Conservation (phyloP, 1,140 invertebrate species). For the Drosophila tani region DNA sequence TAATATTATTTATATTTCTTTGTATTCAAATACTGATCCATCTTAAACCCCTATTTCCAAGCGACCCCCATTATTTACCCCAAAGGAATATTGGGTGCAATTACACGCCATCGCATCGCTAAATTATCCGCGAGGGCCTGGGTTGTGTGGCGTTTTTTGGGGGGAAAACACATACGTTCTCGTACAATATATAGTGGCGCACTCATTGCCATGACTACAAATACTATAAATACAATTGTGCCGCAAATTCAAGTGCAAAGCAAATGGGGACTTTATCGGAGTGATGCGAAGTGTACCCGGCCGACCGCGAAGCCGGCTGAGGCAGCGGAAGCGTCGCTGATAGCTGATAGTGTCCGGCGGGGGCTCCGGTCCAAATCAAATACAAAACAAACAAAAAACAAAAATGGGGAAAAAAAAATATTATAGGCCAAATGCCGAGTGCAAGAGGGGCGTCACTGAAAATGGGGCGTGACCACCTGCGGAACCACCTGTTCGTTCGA, state of each 20-base stretch:
- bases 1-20: no score
- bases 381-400: not conserved
- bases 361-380: conserved; percentile 20
- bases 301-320: conserved; percentile 21
- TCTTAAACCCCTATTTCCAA: not conserved
- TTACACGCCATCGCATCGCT: conserved; percentile 22
- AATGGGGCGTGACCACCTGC: conserved; percentile 60
- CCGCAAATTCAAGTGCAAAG: conserved; percentile 73
- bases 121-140: conserved; percentile 8
- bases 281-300: conserved; percentile 51
- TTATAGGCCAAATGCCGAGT: conserved; percentile 67
- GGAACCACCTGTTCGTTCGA: conserved; percentile 57
- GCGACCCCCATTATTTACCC: conserved; percentile 9
- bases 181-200: conserved; percentile 16
- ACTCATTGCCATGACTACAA: conserved; percentile 49
- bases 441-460: conserved; percentile 50
- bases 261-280: conserved; percentile 61
- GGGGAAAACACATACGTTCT: conserved; percentile 7
- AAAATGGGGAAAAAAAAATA: not conserved
- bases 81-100: not conserved
- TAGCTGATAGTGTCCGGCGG: conserved; percentile 46
- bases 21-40: not conserved
- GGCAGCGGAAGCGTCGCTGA: conserved; percentile 67
- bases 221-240: conserved; percentile 73
- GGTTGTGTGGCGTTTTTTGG: conserved; percentile 12